Evolutionary conservation across 2,113 vertebrate species (phyloP).

Genomic region (Dipodomys ordii): DNA sequence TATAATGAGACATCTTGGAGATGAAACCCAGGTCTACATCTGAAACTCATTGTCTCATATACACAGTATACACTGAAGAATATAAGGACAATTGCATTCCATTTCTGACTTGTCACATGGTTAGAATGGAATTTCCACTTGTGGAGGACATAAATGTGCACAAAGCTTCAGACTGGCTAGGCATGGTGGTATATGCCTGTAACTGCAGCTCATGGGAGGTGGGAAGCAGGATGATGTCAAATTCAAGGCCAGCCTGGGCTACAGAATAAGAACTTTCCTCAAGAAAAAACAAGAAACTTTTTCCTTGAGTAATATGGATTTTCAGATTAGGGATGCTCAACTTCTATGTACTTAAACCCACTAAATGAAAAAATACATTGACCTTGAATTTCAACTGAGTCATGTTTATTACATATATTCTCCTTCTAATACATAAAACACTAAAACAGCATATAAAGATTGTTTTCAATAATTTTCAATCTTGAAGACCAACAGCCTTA

Average conservation of each 20-base stretch:
- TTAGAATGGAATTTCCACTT: neutral
- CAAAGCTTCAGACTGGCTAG: neutral
- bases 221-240: no score
- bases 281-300: no score
- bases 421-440: slow-evolving; percentile 17
- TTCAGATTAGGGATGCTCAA: neutral
- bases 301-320: neutral
- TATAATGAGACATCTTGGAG: neutral
- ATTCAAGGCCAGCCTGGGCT: no score
- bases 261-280: no score
- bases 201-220: no score
- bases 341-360: neutral
- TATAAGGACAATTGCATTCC: no score
- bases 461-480: slow-evolving; percentile 62
- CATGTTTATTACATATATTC: slow-evolving; percentile 58
- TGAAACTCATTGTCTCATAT: neutral
- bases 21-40: neutral
- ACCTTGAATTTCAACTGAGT: slow-evolving; percentile 23
- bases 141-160: neutral
- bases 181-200: no score
- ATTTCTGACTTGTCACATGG: neutral
- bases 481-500: slow-evolving; percentile 74
- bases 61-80: neutral
- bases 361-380: slow-evolving; percentile 43
- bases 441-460: slow-evolving; percentile 23